phyloP scores from a whole-genome alignment of 35 echinoderm and acorn worm species.

The Anneissia japonica region DNA sequence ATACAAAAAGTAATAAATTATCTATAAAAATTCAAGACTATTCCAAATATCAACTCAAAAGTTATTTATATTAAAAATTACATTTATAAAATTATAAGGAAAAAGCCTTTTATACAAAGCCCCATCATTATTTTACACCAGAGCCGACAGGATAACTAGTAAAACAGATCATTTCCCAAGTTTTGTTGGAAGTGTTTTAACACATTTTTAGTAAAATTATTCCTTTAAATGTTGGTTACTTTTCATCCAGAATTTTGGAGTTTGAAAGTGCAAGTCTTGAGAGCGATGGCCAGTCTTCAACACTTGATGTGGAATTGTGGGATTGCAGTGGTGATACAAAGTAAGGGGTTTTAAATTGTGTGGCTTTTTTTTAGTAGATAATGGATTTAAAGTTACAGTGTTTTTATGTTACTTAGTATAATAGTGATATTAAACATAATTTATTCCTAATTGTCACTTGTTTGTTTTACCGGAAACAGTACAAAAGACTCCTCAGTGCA shows the following conservation, averaged over 20 bases:
- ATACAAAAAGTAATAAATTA: too few species aligned
- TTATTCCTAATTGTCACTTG: not conserved
- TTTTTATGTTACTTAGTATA: not conserved
- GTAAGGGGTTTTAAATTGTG: constrained; percentile 43
- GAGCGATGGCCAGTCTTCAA: constrained; percentile 37
- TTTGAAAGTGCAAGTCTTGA: constrained; percentile 72
- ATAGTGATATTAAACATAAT: not conserved
- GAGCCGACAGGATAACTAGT: too few species aligned
- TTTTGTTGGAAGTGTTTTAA: too few species aligned
- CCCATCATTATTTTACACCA: too few species aligned
- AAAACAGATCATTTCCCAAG: too few species aligned
- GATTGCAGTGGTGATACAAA: constrained; percentile 99
- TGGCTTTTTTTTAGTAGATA: not conserved
- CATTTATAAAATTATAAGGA: too few species aligned
- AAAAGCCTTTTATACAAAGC: too few species aligned
- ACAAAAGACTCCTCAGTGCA: not conserved
- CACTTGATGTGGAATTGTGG: constrained; percentile 92
- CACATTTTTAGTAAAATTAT: too few species aligned
- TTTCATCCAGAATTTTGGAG: constrained; percentile 72
- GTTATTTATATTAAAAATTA: too few species aligned
- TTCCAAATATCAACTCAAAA: too few species aligned
- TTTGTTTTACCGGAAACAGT: not conserved
- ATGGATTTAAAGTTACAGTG: not conserved
- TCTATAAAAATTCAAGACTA: too few species aligned
- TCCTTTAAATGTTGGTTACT: too few species aligned